A percentile compares a stretch with the other conserved stretches of the same genome.
Evolutionary conservation across 2,113 vertebrate genomes (phyloP).

Genomic region (Carassius gibelio): DNA sequence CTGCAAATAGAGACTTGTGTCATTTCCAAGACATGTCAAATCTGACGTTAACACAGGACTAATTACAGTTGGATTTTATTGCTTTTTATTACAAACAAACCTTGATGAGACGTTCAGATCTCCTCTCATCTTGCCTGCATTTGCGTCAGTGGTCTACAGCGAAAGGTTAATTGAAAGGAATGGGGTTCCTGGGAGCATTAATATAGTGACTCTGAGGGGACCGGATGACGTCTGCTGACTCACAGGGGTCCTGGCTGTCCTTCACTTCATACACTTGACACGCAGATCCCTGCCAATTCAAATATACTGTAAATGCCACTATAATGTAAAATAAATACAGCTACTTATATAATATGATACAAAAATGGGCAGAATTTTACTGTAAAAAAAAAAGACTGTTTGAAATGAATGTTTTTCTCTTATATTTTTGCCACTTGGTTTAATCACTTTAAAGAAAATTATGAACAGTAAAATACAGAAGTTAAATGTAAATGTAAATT

Average conservation of each 20-base stretch:
- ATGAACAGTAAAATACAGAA: too few species aligned
- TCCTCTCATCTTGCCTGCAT: slow-evolving; percentile 4
- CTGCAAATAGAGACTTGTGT: neutral
- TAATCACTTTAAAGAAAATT: neutral
- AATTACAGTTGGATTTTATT: neutral
- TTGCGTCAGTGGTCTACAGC: slow-evolving; percentile 20
- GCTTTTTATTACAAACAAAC: slow-evolving; percentile 3
- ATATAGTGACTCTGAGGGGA: slow-evolving; percentile 11
- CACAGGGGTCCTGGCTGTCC: slow-evolving; percentile 18
- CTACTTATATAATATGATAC: neutral
- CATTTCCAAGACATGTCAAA: neutral
- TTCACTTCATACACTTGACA: neutral
- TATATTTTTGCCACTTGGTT: neutral
- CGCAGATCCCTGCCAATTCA: neutral
- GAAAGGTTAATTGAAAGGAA: slow-evolving; percentile 29
- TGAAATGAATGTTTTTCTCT: neutral
- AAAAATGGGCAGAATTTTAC: neutral
- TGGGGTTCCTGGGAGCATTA: neutral
- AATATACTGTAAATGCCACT: too few species aligned
- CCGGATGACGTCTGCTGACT: slow-evolving; percentile 6
- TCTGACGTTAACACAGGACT: neutral
- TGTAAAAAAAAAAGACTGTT: neutral
- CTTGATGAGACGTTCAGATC: neutral
- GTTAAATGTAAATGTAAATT: too few species aligned
- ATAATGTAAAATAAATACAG: neutral